phyloP scores from a whole-genome alignment of 2,113 vertebrate species.

The chimpanzee (Pan troglodytes) region DNA sequence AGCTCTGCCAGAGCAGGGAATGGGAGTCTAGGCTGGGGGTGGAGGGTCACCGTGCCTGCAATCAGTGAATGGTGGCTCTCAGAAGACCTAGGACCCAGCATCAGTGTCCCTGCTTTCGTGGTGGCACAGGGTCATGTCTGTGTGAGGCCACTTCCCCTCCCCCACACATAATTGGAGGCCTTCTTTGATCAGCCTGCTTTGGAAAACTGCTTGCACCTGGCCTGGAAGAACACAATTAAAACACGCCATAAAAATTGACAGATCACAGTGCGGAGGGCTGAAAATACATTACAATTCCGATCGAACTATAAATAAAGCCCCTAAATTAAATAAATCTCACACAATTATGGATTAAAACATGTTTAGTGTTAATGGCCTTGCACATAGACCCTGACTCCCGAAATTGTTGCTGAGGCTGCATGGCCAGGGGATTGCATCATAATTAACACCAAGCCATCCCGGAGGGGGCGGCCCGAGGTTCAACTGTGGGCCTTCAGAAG shows the following conservation, averaged over 20 bases:
- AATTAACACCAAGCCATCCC: constrained; percentile 66
- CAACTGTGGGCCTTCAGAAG: not conserved
- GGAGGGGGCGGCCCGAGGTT: constrained; percentile 28
- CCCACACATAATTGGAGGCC: constrained; percentile 38
- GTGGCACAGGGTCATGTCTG: not conserved
- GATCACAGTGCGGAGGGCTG: constrained; percentile 74
- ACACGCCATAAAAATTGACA: constrained; percentile 88
- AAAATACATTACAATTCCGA: constrained; percentile 87
- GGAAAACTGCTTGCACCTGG: constrained; percentile 81
- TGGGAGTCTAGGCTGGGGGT: not conserved
- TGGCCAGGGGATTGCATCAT: constrained; percentile 46
- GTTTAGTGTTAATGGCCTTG: constrained; percentile 85
- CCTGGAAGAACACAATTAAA: constrained; percentile 86
- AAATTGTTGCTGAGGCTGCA: constrained; percentile 72
- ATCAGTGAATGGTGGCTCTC: not conserved
- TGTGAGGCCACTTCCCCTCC: not conserved
- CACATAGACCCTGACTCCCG: constrained; percentile 73
- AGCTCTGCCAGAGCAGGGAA: not conserved
- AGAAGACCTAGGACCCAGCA: not conserved
- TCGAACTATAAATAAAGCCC: constrained; percentile 86
- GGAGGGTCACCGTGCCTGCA: too few species aligned
- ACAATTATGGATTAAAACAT: constrained; percentile 89
- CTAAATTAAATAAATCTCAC: constrained; percentile 88
- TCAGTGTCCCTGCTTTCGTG: not conserved
- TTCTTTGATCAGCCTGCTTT: constrained; percentile 67